Evolutionary conservation across 2,113 vertebrate species (phyloP).

Genomic region (Brachypodius melanocephalos): DNA sequence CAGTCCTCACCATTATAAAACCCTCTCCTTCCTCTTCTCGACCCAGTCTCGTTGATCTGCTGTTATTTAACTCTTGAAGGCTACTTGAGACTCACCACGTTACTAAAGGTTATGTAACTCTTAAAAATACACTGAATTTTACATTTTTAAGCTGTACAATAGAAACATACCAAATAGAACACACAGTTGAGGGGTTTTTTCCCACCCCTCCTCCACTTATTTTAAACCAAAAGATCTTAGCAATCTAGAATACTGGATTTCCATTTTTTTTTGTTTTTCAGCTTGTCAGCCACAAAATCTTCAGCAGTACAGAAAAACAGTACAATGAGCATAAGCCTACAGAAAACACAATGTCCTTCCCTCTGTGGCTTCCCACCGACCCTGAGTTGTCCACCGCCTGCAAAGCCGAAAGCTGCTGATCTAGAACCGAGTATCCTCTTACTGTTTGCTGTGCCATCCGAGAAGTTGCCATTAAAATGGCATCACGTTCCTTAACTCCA

Average conservation of each 20-base stretch:
- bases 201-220: background rate
- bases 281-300: background rate
- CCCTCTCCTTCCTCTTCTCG: background rate
- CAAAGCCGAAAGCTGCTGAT: background rate
- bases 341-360: background rate
- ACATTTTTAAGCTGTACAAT: background rate
- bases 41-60: background rate
- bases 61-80: slow-evolving; percentile 45
- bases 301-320: background rate
- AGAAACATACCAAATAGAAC: background rate
- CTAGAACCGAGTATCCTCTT: slow-evolving; percentile 43
- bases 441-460: slow-evolving; percentile 21
- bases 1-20: background rate
- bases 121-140: background rate
- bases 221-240: background rate
- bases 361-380: background rate
- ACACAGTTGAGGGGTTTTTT: accelerated
- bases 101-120: background rate
- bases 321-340: accelerated
- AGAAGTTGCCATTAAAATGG: slow-evolving; percentile 29
- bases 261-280: background rate
- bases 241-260: background rate
- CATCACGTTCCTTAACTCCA: background rate
- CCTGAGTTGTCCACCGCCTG: background rate
- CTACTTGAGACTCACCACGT: background rate